phyloP scores from a whole-genome alignment of 1,140 invertebrate genomes.

The Aphelenchoides fujianensis region DNA sequence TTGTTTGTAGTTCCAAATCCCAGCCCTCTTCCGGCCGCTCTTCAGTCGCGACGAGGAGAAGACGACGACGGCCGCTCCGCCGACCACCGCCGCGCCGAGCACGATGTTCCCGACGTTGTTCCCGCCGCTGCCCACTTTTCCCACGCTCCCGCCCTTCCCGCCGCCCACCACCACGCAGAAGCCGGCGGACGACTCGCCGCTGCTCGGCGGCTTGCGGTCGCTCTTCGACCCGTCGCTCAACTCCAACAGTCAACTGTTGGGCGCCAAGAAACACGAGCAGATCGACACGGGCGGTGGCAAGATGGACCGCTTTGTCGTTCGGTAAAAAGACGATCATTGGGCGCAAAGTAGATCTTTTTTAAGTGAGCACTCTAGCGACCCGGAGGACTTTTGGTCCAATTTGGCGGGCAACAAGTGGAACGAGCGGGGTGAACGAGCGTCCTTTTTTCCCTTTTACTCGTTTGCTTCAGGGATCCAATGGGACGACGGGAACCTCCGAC shows the following conservation, averaged over 20 bases:
- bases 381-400: constrained; percentile 30
- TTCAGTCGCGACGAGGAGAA: background rate
- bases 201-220: constrained; percentile 25
- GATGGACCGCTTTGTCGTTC: constrained; percentile 45
- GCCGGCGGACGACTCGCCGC: constrained; percentile 5
- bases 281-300: constrained; percentile 38
- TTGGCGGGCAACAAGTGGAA: constrained; percentile 42
- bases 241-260: background rate
- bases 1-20: background rate
- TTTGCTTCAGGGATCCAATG: constrained; percentile 42
- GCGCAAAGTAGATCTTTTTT: too few species aligned
- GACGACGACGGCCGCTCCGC: constrained; percentile 13
- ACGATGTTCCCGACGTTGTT: constrained; percentile 27
- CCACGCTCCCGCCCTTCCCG: background rate
- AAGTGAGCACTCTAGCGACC: constrained; percentile 31
- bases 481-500: constrained; percentile 46
- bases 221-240: constrained; percentile 16
- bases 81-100: too few species aligned
- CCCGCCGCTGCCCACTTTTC: constrained; percentile 27
- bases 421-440: constrained; percentile 29
- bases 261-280: constrained; percentile 5
- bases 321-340: too few species aligned
- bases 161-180: constrained; percentile 3
- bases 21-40: background rate
- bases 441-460: background rate